Evolutionary conservation across 2,797 vertebrate species (phyloP).

Genomic region (Coccyzus lansbergi): DNA sequence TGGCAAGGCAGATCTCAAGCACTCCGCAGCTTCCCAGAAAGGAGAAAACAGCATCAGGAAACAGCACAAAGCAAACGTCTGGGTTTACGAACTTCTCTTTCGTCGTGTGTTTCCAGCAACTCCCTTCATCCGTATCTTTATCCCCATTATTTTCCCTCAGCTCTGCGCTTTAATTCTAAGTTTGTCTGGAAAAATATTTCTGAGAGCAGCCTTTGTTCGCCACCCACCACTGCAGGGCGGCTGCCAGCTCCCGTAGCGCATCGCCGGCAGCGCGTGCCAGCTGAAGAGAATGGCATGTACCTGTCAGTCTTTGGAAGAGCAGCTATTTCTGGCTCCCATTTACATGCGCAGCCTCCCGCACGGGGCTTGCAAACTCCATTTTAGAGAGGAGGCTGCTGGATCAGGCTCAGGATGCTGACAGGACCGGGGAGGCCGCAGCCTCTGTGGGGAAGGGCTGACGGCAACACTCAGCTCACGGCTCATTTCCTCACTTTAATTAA

Average conservation of each 20-base stretch:
- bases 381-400: background rate
- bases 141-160: background rate
- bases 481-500: constrained; percentile 60
- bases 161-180: background rate
- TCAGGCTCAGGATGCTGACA: background rate
- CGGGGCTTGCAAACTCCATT: constrained; percentile 25
- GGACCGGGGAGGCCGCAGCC: background rate
- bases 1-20: background rate
- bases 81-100: background rate
- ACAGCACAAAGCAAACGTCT: background rate
- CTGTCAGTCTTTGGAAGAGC: constrained; percentile 11
- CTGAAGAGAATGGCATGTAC: constrained; percentile 2
- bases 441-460: constrained; percentile 7
- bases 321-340: constrained; percentile 28
- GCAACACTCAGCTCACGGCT: constrained; percentile 27
- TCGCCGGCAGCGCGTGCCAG: background rate
- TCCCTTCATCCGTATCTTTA: background rate
- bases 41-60: background rate
- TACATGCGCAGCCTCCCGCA: background rate
- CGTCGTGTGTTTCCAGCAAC: background rate
- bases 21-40: background rate
- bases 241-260: constrained; percentile 23
- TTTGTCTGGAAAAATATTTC: constrained; percentile 29
- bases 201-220: constrained; percentile 28
- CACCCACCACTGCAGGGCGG: constrained; percentile 1